A percentile compares a stretch with the other conserved stretches of the same genome.
Evolutionary conservation across 2,888 invertebrate genomes (phyloP).

Genomic region (Polydrusus cervinus): DNA sequence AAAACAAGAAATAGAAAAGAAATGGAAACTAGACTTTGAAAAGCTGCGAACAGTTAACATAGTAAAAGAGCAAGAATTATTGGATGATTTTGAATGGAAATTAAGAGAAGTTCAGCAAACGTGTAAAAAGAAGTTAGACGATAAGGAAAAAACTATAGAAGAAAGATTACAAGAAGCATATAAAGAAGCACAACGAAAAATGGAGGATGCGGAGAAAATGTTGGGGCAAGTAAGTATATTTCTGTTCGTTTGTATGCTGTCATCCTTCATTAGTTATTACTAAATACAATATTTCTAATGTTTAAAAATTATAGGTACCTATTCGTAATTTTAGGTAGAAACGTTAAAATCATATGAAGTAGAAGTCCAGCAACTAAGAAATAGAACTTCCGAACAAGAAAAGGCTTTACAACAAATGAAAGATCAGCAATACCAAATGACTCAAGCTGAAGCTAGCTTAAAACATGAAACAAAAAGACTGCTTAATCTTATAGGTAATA

Average conservation of each 20-base stretch:
- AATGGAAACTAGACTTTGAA: conserved; percentile 82
- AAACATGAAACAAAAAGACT: conserved; percentile 73
- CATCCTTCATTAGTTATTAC: no score
- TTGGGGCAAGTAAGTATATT: conserved; percentile 65
- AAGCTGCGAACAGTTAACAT: conserved; percentile 79
- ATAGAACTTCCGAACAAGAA: conserved; percentile 76
- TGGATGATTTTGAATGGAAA: conserved; percentile 91
- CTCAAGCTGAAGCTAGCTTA: conserved; percentile 74
- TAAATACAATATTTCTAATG: no score
- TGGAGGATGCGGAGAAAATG: conserved; percentile 68
- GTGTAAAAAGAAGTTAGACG: conserved; percentile 78
- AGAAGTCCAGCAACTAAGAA: conserved; percentile 75
- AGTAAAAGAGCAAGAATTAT: conserved; percentile 81
- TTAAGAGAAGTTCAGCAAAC: conserved; percentile 83
- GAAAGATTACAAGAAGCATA: conserved; percentile 72
- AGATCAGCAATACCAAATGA: conserved; percentile 75
- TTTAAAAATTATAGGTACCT: not conserved
- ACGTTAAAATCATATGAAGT: conserved; percentile 74
- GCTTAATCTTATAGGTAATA: conserved; percentile 54
- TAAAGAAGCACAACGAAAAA: conserved; percentile 67
- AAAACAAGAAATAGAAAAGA: conserved; percentile 74
- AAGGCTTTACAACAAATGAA: conserved; percentile 74
- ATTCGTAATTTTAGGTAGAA: conserved; percentile 67
- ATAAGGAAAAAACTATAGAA: conserved; percentile 76
- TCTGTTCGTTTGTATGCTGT: no score